Evolutionary conservation across 2,888 invertebrate genomes (phyloP).

Genomic region (Dione juno): DNA sequence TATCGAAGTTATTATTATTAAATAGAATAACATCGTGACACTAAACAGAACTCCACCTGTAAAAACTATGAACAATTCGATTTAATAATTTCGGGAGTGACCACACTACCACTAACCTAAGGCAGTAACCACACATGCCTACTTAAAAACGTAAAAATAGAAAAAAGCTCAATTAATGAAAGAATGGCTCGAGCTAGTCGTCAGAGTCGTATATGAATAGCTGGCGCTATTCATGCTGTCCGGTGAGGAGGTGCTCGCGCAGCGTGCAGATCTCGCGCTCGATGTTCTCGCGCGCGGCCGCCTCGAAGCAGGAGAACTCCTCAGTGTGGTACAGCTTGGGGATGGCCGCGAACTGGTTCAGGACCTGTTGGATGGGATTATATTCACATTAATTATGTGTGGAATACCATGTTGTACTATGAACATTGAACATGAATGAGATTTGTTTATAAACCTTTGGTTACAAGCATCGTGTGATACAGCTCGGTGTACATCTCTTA

Average conservation of each 20-base stretch:
- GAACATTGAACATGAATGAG: too few relatives aligned
- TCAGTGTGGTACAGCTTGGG: conserved; percentile 71
- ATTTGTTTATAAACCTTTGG: too few relatives aligned
- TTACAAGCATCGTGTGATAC: too few relatives aligned
- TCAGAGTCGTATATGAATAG: conserved; percentile 35
- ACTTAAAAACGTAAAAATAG: neutral
- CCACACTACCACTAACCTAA: neutral
- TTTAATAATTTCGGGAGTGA: neutral
- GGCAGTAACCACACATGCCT: neutral
- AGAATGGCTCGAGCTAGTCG: neutral
- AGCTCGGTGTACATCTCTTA: neutral
- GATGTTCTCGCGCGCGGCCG: conserved; percentile 71
- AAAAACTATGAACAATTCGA: neutral
- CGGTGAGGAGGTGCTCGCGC: conserved; percentile 62
- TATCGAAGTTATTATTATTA: too few relatives aligned
- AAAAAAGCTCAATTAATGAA: neutral
- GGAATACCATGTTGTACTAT: too few relatives aligned
- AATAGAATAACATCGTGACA: too few relatives aligned
- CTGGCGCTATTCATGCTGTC: conserved; percentile 54
- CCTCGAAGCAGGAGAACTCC: conserved; percentile 70
- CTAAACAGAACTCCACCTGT: neutral
- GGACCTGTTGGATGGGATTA: conserved; percentile 57
- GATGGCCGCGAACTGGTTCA: conserved; percentile 70
- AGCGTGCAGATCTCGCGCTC: conserved; percentile 68
- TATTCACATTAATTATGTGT: too few relatives aligned